Conservation (phyloP, 1,140 invertebrate species). For the Drosophila equinoxialis region DNA sequence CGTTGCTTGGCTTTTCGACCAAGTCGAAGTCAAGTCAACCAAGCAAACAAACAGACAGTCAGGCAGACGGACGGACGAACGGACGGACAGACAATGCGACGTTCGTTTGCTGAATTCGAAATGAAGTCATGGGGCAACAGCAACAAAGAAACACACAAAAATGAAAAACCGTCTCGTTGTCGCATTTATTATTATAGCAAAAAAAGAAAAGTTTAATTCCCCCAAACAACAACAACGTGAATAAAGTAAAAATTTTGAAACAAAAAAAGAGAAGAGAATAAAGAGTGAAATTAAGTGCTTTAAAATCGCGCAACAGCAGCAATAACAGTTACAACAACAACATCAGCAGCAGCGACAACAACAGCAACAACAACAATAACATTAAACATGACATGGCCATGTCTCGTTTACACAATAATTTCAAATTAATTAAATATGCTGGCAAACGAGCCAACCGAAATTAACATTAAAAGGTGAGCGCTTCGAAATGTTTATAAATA, state of each 20-base stretch:
- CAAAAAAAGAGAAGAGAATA: constrained; percentile 29
- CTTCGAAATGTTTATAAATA: constrained; percentile 14
- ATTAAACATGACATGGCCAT: constrained; percentile 71
- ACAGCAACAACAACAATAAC: constrained; percentile 34
- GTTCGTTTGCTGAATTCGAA: constrained; percentile 82
- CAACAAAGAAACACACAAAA: constrained; percentile 41
- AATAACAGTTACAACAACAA: constrained; percentile 12
- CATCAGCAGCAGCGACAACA: constrained; percentile 31
- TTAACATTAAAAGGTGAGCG: constrained; percentile 72
- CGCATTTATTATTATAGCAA: constrained; percentile 70
- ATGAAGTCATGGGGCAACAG: constrained; percentile 75
- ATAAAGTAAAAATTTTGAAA: constrained; percentile 38
- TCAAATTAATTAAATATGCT: constrained; percentile 79
- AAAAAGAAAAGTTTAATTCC: constrained; percentile 49
- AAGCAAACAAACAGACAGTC: background rate
- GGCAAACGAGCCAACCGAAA: constrained; percentile 70
- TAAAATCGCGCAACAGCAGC: constrained; percentile 44
- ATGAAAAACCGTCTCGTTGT: constrained; percentile 61
- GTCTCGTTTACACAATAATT: constrained; percentile 79
- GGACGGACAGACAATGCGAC: constrained; percentile 32
- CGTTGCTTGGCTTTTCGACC: constrained; percentile 42
- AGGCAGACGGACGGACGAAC: background rate
- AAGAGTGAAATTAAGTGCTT: constrained; percentile 80
- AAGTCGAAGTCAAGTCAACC: constrained; percentile 1
- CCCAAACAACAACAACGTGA: constrained; percentile 1